phyloP scores from a whole-genome alignment of 2,888 invertebrate genomes.

The Ormyrus nitidulus region DNA sequence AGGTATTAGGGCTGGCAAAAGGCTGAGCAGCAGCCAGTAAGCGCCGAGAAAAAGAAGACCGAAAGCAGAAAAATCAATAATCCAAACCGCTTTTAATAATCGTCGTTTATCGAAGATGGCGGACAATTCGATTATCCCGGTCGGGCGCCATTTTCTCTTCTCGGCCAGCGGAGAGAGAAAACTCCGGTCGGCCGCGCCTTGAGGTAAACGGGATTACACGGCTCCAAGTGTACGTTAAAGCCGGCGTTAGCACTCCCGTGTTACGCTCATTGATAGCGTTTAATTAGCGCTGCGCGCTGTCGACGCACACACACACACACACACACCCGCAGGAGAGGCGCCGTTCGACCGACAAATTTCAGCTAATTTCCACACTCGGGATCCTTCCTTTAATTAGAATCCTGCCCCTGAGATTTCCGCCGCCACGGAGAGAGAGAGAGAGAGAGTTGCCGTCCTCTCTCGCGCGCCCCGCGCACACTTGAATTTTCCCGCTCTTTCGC shows the following conservation, averaged over 20 bases:
- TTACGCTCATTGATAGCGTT: conserved; percentile 69
- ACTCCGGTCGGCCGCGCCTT: background rate
- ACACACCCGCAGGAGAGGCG: background rate
- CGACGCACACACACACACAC: conserved; percentile 54
- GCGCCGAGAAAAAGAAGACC: background rate
- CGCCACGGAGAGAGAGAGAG: background rate
- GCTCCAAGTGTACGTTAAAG: conserved; percentile 59
- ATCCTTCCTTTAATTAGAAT: conserved; percentile 72
- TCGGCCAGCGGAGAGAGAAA: conserved; percentile 27
- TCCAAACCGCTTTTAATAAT: conserved; percentile 48
- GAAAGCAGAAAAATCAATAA: conserved; percentile 32
- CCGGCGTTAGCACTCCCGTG: conserved; percentile 58
- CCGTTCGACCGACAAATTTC: conserved; percentile 69
- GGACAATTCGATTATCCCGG: conserved; percentile 29
- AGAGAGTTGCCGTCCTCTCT: too few relatives aligned
- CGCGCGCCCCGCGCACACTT: background rate
- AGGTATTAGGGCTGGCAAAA: conserved; percentile 5
- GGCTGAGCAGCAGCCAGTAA: conserved; percentile 5
- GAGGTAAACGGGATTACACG: conserved; percentile 60
- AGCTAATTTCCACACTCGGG: conserved; percentile 69
- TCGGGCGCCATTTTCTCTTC: background rate
- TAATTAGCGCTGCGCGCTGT: conserved; percentile 65
- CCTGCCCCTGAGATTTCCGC: conserved; percentile 66
- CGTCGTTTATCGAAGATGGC: conserved; percentile 37
- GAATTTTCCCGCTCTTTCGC: conserved; percentile 32